Evolutionary conservation across 2,113 vertebrate species (phyloP).

Genomic region (Alouatta palliata): DNA sequence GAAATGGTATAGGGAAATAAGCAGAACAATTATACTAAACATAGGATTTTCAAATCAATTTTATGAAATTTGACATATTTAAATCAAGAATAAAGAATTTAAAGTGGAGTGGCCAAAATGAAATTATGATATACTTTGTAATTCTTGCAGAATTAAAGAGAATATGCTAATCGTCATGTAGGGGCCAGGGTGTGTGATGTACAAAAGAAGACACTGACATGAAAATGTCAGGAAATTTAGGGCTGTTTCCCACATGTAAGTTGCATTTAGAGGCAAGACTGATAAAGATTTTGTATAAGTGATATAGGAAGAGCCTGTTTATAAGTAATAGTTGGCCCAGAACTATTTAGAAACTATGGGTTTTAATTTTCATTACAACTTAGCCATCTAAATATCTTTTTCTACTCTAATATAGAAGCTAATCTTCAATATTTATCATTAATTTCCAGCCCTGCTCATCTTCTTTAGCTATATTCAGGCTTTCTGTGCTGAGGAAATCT

Average conservation of each 20-base stretch:
- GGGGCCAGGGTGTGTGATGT: not conserved
- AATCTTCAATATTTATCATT: conserved; percentile 68
- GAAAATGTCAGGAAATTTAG: not conserved
- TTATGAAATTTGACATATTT: not conserved
- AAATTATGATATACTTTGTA: not conserved
- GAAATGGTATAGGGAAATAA: not conserved
- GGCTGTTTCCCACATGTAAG: not conserved
- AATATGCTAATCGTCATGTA: not conserved
- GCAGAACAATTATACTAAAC: not conserved
- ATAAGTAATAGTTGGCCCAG: not conserved
- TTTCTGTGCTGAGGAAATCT: conserved; percentile 64
- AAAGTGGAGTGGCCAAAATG: not conserved
- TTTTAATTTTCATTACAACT: conserved; percentile 57
- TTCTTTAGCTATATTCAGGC: conserved; percentile 60
- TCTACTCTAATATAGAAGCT: not conserved
- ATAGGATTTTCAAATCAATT: not conserved
- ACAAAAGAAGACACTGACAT: not conserved
- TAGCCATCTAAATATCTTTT: conserved; percentile 29
- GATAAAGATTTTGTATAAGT: not conserved
- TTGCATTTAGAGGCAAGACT: not conserved
- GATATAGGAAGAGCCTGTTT: not conserved
- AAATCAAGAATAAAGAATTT: not conserved
- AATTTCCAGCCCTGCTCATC: conserved; percentile 57
- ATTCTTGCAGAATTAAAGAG: not conserved
- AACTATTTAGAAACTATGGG: not conserved